Evolutionary conservation across 2,797 vertebrate genomes (phyloP).

Genomic region (Microctenopoma steveboyesi): DNA sequence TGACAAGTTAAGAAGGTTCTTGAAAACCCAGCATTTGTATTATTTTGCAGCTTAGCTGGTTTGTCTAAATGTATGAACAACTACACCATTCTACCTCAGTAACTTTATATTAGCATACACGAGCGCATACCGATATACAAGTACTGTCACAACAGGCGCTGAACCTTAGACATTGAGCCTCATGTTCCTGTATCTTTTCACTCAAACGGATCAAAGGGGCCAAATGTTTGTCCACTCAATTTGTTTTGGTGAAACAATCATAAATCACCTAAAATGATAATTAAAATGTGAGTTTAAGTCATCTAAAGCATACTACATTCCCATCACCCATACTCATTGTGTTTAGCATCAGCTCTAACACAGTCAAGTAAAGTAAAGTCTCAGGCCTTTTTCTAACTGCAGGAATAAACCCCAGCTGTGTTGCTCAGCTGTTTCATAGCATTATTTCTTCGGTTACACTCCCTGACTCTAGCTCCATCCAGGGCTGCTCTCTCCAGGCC

Average conservation of each 20-base stretch:
- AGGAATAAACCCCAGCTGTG: slow-evolving; percentile 32
- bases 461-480: slow-evolving; percentile 25
- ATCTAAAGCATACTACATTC: not conserved
- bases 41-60: too few species aligned
- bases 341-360: slow-evolving; percentile 9
- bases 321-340: not conserved
- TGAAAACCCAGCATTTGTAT: too few species aligned
- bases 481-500: slow-evolving; percentile 23
- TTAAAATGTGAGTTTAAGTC: not conserved
- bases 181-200: not conserved
- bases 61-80: too few species aligned
- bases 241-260: not conserved
- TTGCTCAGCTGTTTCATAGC: slow-evolving; percentile 30
- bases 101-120: too few species aligned
- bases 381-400: slow-evolving; percentile 10
- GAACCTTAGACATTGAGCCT: too few species aligned
- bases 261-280: not conserved
- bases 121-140: too few species aligned
- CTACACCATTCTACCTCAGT: too few species aligned
- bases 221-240: not conserved
- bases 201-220: slow-evolving; percentile 2
- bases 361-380: not conserved
- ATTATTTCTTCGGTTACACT: slow-evolving; percentile 32
- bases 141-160: too few species aligned
- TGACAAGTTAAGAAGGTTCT: too few species aligned